Evolutionary conservation across 2,888 invertebrate species (phyloP).

Genomic region (Cheilosia grossa): DNA sequence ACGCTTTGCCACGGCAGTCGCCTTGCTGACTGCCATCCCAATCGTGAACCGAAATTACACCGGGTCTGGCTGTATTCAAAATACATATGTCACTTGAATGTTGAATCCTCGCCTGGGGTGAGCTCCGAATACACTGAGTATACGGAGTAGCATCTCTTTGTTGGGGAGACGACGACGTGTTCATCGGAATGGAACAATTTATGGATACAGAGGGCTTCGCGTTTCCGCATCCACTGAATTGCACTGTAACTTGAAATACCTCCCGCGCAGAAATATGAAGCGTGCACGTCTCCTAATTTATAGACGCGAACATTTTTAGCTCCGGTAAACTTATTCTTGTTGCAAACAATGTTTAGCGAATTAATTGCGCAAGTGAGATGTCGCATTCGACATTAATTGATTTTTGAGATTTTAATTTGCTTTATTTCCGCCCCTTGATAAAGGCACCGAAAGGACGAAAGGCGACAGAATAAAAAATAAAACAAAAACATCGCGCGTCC

Average conservation of each 20-base stretch:
- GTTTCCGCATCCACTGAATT: constrained; percentile 27
- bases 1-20: constrained; percentile 7
- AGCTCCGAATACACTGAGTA: neutral
- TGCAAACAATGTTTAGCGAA: constrained; percentile 30
- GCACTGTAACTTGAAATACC: constrained; percentile 10
- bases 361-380: constrained; percentile 63
- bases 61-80: constrained; percentile 44
- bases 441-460: constrained; percentile 13
- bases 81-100: constrained; percentile 68
- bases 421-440: constrained; percentile 56
- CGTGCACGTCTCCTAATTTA: constrained; percentile 34
- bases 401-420: constrained; percentile 70
- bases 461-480: neutral
- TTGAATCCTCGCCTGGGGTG: constrained; percentile 47
- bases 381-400: constrained; percentile 68
- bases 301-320: neutral
- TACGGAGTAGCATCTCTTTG: constrained; percentile 4
- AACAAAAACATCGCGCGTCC: constrained; percentile 9
- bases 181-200: constrained; percentile 71
- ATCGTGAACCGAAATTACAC: constrained; percentile 39
- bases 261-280: neutral
- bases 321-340: neutral
- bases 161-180: constrained; percentile 22
- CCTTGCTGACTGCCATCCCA: constrained; percentile 20
- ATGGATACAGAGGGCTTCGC: constrained; percentile 55